Conservation (phyloP, 2,888 invertebrate species). For the Allophyes oxyacanthae region DNA sequence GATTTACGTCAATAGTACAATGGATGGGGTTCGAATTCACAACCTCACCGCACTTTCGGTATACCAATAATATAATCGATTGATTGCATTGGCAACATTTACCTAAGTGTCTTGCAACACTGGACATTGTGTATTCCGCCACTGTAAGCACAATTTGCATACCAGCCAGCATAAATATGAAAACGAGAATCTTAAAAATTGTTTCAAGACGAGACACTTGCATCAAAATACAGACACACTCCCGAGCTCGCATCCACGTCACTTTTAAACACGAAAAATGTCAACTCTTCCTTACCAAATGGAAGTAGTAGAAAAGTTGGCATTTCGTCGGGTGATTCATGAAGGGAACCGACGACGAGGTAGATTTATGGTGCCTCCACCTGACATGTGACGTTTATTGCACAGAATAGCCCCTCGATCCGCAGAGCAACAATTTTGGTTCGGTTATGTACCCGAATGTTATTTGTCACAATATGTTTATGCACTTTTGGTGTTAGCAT, state of each 20-base stretch:
- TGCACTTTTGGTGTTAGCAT: slow-evolving; percentile 42
- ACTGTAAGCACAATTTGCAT: no score
- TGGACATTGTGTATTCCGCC: no score
- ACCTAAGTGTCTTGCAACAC: no score
- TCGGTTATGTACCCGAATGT: slow-evolving; percentile 57
- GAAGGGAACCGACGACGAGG: slow-evolving; percentile 67
- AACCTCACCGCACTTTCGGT: no score
- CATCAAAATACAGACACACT: slow-evolving; percentile 13
- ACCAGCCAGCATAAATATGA: neutral
- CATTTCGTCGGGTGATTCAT: slow-evolving; percentile 78
- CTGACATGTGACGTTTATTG: slow-evolving; percentile 81
- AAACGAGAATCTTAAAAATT: neutral
- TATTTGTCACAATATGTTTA: slow-evolving; percentile 62
- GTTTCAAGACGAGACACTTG: slow-evolving; percentile 6
- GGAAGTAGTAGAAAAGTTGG: slow-evolving; percentile 67
- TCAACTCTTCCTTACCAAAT: slow-evolving; percentile 53
- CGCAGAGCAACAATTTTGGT: slow-evolving; percentile 62
- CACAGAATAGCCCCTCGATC: slow-evolving; percentile 69
- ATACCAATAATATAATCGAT: no score
- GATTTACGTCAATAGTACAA: no score
- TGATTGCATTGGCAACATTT: no score
- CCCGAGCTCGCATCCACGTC: slow-evolving; percentile 25
- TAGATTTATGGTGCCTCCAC: slow-evolving; percentile 80
- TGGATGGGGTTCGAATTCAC: no score
- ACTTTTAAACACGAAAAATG: slow-evolving; percentile 52